Conservation (phyloP, 2,113 vertebrate genomes). For the Cinclus cinclus region DNA sequence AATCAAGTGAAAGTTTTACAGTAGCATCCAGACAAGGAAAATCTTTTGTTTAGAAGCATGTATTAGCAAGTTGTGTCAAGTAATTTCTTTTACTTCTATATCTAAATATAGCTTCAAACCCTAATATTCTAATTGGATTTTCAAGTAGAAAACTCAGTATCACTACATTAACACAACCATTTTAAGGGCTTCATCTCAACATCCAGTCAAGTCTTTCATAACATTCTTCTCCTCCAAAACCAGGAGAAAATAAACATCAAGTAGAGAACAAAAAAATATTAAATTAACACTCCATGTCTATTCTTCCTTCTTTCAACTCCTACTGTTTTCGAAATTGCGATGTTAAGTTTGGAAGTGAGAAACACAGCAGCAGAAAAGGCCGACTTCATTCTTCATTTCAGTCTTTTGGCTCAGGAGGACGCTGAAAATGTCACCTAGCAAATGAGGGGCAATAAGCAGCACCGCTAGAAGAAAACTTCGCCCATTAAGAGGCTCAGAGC, state of each 20-base stretch:
- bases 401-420: not conserved
- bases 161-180: not conserved
- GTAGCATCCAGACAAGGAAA: not conserved
- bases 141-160: not conserved
- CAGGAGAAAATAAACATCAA: not conserved
- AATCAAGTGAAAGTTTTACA: not conserved
- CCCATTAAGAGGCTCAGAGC: not conserved
- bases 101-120: not conserved
- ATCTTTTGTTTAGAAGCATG: not conserved
- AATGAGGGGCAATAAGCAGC: not conserved
- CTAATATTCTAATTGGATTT: not conserved
- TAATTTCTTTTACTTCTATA: not conserved
- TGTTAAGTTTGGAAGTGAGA: not conserved
- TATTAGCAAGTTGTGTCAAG: not conserved
- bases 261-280: not conserved
- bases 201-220: not conserved
- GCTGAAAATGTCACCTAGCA: not conserved
- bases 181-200: not conserved
- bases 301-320: not conserved
- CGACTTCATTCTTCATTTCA: not conserved
- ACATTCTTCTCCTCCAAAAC: not conserved
- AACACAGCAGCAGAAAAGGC: not conserved
- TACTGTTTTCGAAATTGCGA: not conserved
- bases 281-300: not conserved
- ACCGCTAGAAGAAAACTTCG: not conserved